phyloP scores from a whole-genome alignment of 1,140 invertebrate species.

The Bradysia coprophila region DNA sequence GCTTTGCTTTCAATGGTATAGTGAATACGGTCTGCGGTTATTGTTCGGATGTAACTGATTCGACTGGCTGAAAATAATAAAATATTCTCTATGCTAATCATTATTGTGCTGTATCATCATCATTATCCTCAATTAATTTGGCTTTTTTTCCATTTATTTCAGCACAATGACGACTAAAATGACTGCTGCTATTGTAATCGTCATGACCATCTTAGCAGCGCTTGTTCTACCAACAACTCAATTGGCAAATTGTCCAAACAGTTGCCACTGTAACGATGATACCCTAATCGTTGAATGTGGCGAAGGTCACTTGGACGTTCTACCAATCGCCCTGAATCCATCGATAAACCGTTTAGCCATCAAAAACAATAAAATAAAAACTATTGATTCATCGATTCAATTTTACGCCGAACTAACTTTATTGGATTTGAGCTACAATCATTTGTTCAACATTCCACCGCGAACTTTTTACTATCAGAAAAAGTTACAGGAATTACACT shows the following conservation, averaged over 20 bases:
- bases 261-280: slow-evolving; percentile 65
- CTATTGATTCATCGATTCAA: slow-evolving; percentile 57
- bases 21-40: too few species aligned
- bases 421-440: slow-evolving; percentile 61
- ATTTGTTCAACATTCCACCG: slow-evolving; percentile 48
- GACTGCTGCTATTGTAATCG: too few species aligned
- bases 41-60: too few species aligned
- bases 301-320: slow-evolving; percentile 57
- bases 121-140: too few species aligned
- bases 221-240: too few species aligned
- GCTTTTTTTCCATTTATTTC: too few species aligned
- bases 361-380: slow-evolving; percentile 63
- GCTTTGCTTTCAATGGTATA: too few species aligned
- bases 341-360: slow-evolving; percentile 58
- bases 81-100: too few species aligned
- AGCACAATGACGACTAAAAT: too few species aligned
- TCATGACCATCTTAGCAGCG: too few species aligned
- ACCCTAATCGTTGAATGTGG: slow-evolving; percentile 61
- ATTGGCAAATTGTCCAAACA: slow-evolving; percentile 42
- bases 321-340: slow-evolving; percentile 73
- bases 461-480: slow-evolving; percentile 54
- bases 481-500: slow-evolving; percentile 53
- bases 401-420: slow-evolving; percentile 63
- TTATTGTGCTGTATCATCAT: too few species aligned
- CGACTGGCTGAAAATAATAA: too few species aligned